Conservation (phyloP, 1,140 invertebrate genomes). For the Conus ventricosus region DNA sequence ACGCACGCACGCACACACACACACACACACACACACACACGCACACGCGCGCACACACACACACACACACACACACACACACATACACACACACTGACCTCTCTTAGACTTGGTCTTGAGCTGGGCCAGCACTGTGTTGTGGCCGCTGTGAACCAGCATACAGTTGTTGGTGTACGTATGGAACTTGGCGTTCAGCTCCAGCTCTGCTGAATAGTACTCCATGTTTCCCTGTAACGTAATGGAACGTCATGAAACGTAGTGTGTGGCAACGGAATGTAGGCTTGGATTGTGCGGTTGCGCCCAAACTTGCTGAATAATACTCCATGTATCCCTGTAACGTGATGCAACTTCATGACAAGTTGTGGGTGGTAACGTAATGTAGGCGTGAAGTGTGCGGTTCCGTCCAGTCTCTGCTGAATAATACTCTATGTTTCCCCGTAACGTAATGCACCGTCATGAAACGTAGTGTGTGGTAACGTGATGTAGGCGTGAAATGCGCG, state of each 20-base stretch:
- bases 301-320: neutral
- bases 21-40: no score
- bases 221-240: slow-evolving; percentile 64
- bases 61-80: neutral
- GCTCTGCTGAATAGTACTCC: slow-evolving; percentile 71
- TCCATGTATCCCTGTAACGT: neutral
- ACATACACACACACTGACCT: slow-evolving; percentile 53
- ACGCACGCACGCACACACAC: no score
- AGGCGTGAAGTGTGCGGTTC: no score
- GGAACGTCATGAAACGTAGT: no score
- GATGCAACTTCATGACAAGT: neutral
- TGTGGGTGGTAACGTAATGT: no score
- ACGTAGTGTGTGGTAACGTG: no score
- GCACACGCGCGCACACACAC: no score
- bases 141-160: slow-evolving; percentile 70
- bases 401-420: neutral
- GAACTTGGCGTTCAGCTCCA: slow-evolving; percentile 73
- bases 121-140: slow-evolving; percentile 73
- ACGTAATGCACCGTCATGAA: neutral
- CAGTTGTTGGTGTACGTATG: slow-evolving; percentile 72
- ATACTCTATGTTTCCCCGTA: neutral
- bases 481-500: no score
- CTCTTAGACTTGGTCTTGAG: slow-evolving; percentile 72
- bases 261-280: no score
- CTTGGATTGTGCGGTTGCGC: no score